These are phyloP conservation scores for Distichodus sexfasciatus DNA, from an alignment of 2,797 vertebrate genomes.

Conservation along the genomic window DNA sequence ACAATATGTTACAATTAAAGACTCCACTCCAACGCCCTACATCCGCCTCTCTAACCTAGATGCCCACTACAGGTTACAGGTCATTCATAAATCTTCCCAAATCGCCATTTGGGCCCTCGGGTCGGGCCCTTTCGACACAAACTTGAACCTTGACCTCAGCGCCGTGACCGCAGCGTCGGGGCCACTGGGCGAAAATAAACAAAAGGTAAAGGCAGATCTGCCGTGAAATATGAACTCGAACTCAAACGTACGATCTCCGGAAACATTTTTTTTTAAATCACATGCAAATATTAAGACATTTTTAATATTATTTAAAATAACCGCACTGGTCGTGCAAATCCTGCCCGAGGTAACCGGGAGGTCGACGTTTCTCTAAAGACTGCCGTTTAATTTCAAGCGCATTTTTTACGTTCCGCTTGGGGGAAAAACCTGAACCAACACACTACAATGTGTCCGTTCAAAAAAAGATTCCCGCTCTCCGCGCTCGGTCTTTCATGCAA, in stretches of 20 bases:
- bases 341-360: neutral
- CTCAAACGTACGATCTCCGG: neutral
- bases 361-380: neutral
- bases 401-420: neutral
- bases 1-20: neutral
- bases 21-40: neutral
- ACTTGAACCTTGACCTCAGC: conserved; percentile 50
- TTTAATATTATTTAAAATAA: neutral
- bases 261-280: neutral
- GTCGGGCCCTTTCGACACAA: conserved; percentile 41
- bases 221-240: conserved; percentile 9
- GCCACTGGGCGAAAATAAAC: conserved; percentile 24
- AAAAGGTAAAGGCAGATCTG: neutral
- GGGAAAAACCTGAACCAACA: no score
- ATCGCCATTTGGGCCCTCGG: conserved; percentile 7
- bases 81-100: conserved; percentile 22
- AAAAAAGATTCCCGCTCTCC: conserved; percentile 26
- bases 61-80: conserved; percentile 20
- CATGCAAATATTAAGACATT: no score
- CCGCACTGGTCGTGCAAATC: conserved; percentile 6
- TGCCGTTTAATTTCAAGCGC: no score
- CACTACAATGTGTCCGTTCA: neutral
- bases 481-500: neutral
- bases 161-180: conserved; percentile 26
- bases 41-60: neutral